Conservation (phyloP, 30 jellyfish, hydroid and myxozoan species). For the Thelohanellus kitauei region DNA sequence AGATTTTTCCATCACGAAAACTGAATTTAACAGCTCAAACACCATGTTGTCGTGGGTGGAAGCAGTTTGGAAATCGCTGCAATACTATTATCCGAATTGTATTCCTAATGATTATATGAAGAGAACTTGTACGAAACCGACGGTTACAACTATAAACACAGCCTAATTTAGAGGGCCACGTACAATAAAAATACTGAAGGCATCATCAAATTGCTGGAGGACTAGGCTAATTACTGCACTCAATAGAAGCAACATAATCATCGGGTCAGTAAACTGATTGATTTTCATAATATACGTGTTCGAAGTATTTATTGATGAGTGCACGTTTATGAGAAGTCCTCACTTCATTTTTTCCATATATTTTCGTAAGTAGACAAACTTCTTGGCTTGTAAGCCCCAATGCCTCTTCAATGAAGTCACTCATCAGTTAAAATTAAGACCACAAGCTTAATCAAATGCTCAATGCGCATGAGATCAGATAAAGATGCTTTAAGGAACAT, state of each 20-base stretch:
- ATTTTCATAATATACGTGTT: too few relatives aligned
- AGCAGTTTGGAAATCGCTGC: slow-evolving; percentile 53
- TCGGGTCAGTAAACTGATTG: slow-evolving; percentile 90
- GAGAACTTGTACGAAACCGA: slow-evolving; percentile 51
- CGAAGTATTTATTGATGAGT: too few relatives aligned
- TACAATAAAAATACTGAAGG: slow-evolving; percentile 72
- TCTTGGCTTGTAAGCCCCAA: too few relatives aligned
- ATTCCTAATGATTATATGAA: slow-evolving; percentile 14
- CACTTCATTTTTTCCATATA: too few relatives aligned
- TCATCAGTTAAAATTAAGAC: too few relatives aligned
- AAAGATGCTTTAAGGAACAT: too few relatives aligned
- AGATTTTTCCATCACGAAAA: slow-evolving; percentile 33
- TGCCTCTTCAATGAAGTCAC: too few relatives aligned
- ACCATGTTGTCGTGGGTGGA: too few relatives aligned
- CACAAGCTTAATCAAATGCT: too few relatives aligned
- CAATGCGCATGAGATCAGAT: too few relatives aligned
- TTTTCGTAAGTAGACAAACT: too few relatives aligned
- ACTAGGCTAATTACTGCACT: slow-evolving; percentile 55
- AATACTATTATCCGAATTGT: slow-evolving; percentile 39
- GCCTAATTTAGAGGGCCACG: slow-evolving; percentile 20
- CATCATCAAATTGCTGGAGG: slow-evolving; percentile 82
- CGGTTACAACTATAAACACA: slow-evolving; percentile 47
- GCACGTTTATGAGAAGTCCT: too few relatives aligned
- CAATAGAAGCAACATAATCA: slow-evolving; percentile 38
- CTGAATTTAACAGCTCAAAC: slow-evolving; percentile 6